phyloP scores from a whole-genome alignment of 2,113 vertebrate species.

The Scophthalmus maximus region DNA sequence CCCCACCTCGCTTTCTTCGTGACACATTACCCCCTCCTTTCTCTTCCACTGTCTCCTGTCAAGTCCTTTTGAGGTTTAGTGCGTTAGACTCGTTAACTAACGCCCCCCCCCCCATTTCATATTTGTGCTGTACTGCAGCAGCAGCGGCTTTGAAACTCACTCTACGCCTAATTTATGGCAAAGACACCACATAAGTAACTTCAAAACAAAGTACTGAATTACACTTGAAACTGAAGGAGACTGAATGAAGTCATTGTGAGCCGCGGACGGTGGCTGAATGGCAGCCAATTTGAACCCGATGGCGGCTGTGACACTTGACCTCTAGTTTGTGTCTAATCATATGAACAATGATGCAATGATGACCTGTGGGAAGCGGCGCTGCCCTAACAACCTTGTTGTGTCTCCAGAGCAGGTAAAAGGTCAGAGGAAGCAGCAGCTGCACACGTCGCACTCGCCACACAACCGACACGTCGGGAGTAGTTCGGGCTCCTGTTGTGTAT shows the following conservation, averaged over 20 bases:
- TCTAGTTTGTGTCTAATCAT: slow-evolving; percentile 49
- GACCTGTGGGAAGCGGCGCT: slow-evolving; percentile 29
- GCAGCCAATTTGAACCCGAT: slow-evolving; percentile 9
- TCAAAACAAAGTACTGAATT: slow-evolving; percentile 53
- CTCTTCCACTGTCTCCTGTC: slow-evolving; percentile 47
- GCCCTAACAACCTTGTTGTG: slow-evolving; percentile 31
- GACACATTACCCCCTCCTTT: slow-evolving; percentile 34
- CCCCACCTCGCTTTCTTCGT: slow-evolving; percentile 41
- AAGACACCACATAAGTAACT: slow-evolving; percentile 28
- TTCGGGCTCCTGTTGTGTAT: background rate
- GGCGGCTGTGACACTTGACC: slow-evolving; percentile 38
- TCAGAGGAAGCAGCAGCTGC: slow-evolving; percentile 15
- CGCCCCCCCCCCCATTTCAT: slow-evolving; percentile 4
- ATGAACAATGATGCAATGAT: slow-evolving; percentile 56
- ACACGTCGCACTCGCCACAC: background rate
- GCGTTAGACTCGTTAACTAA: slow-evolving; percentile 57
- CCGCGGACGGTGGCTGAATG: slow-evolving; percentile 29
- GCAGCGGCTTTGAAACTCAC: slow-evolving; percentile 46
- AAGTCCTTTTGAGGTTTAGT: slow-evolving; percentile 69
- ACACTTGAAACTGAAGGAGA: slow-evolving; percentile 9
- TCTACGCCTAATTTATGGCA: slow-evolving; percentile 45
- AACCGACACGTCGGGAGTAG: background rate
- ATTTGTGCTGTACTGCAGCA: slow-evolving; percentile 32
- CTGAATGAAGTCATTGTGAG: slow-evolving; percentile 44
- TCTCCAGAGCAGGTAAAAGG: slow-evolving; percentile 43